Evolutionary conservation across 2,888 invertebrate genomes (phyloP), one percentile per base, ranked within the genome.

Genomic region (Coleophora deauratella): DNA sequence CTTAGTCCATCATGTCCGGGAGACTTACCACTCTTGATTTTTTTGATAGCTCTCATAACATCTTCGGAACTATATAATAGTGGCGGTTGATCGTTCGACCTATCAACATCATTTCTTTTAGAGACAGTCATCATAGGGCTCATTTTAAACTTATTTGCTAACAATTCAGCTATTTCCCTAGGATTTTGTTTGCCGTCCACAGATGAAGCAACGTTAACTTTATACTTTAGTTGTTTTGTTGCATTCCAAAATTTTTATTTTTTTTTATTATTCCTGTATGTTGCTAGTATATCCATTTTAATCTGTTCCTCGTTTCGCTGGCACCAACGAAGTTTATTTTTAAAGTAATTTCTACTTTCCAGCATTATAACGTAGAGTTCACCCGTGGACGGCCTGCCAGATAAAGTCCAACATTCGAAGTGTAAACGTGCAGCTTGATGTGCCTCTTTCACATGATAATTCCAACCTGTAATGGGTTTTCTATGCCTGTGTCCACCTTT

Each of bases 21-120:
- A 8, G 45, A 45, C 15, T 52, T 51, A 7, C 52, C 54, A 7
- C 44, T 32, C 2, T 41, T 36, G 41, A 48, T 51, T 8, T 15
- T 30, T 21, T 35, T 15, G n/a, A 47, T 33, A 9, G 38, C 32
- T 15, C 34, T 38, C 8, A n/a, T 33, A 9, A 47, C 33, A 21
- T 41, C 36, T 11, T 11, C 11, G 2, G 13, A 3, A 9, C 12
- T 37, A 37, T 36, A 31, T 30, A 37, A 35, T n/a, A 9, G 37
- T 13, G 33, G 10, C 9, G 10, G 7, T 2, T 31, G 41, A 10
- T 21, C 31, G 3, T 9, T 6, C 4, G 8, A 9, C 10, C 13
- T 6, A 1, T 9, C 1, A 12, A 27, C 33, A 39, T 31, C 14
- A 33, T 41, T 30, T 38, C 42, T 13, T 32, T 36, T 9, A 44